Base-by-base conservation (phyloP, 1,140 invertebrate genomes). In the Psix sp. region DNA sequence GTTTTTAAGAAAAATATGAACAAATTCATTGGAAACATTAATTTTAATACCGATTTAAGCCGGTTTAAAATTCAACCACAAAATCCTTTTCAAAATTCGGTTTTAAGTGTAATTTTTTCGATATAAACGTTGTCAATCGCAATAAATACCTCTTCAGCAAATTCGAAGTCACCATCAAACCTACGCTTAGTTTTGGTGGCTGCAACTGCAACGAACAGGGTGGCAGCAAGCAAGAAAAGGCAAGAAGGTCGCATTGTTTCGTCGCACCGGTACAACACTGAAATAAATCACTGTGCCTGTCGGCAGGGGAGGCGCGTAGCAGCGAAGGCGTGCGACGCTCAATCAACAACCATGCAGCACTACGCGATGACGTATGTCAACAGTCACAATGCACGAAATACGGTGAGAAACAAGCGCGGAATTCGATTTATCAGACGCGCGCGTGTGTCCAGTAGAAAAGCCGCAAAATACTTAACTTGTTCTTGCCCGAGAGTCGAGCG, bases 81-180 rank as follows among this genome's bases (percentile, higher is more conserved):
- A 24, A 24, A 24, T n/a, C n/a, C 21, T 24, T 4, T 24, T 24
- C 3, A 24, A 24, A 24, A 24, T 24, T n/a, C n/a, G 7, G 21
- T 24, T 7, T 4, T 24, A 24, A 24, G 3, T 4, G 21, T 4
- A 24, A 24, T 7, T 24, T 4, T 4, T 3, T 4, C 21, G 21
- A 24, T 24, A 24, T 13, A 2, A 13, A 35, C 13, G 10, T 13
- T 10, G n/a, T 11, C 2, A 11, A 35, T 11, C n/a, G 5, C 5
- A 6, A 13, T 2, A 3, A 35, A 85, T 80, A 91, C 91, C 90
- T 92, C 91, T 80, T 92, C 91, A 56, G 90, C 91, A 74, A 92
- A 92, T 74, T 91, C 91, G 77, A 92, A 92, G 73, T 92, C 91
- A 6, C 90, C 90, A 62, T 92, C 91, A 80, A 91, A 91, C 80